These are phyloP conservation scores for Bilobella aurantiaca DNA, from an alignment of 1,140 invertebrate genomes.

Conservation along the genomic window DNA sequence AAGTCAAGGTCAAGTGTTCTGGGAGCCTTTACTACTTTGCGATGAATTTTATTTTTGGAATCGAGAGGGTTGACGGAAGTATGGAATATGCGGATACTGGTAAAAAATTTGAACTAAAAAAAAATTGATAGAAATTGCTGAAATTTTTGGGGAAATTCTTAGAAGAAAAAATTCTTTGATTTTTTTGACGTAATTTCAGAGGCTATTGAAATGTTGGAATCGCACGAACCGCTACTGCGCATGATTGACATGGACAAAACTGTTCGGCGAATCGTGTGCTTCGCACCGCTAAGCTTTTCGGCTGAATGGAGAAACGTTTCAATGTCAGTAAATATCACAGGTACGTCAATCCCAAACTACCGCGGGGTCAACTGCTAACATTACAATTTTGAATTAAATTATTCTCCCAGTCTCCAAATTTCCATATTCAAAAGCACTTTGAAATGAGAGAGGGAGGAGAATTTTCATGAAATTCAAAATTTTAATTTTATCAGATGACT, in stretches of 20 bases:
- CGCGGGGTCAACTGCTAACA: too few relatives aligned
- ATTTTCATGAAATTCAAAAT: too few relatives aligned
- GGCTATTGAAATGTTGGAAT: constrained; percentile 17
- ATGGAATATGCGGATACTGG: constrained; percentile 19
- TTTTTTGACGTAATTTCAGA: constrained; percentile 15
- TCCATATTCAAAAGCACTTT: too few relatives aligned
- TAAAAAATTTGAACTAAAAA: constrained; percentile 7
- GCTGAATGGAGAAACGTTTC: constrained; percentile 28
- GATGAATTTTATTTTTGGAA: constrained; percentile 25
- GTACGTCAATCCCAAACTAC: neutral
- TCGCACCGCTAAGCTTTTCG: constrained; percentile 28
- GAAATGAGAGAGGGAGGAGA: too few relatives aligned
- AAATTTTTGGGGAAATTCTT: too few relatives aligned
- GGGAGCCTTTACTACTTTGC: constrained; percentile 30
- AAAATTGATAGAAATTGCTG: neutral
- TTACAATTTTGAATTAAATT: too few relatives aligned
- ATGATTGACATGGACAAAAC: constrained; percentile 8
- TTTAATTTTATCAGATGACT: too few relatives aligned
- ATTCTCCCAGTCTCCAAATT: too few relatives aligned
- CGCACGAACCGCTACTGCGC: constrained; percentile 25
- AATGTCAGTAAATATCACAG: constrained; percentile 13
- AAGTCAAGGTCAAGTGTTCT: constrained; percentile 23
- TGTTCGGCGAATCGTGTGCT: constrained; percentile 23
- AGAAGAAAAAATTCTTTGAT: too few relatives aligned
- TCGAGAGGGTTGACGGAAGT: constrained; percentile 27